phyloP scores from a whole-genome alignment of 1,140 invertebrate genomes.

The Patella vulgata region DNA sequence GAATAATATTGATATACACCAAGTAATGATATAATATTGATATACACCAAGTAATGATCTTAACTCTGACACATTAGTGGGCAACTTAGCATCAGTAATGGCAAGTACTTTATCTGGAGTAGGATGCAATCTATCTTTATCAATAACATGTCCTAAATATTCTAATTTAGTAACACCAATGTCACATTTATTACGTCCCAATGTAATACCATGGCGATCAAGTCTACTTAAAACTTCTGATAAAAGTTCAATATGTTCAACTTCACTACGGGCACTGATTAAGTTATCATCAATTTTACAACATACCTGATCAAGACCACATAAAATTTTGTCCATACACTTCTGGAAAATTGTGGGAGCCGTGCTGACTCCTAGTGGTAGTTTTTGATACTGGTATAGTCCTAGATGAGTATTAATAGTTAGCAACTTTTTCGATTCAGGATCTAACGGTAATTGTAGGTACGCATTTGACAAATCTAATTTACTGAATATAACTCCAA shows the following conservation, averaged over 20 bases:
- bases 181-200: background rate
- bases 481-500: conserved; percentile 45
- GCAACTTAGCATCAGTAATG: background rate
- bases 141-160: conserved; percentile 3
- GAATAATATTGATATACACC: conserved; percentile 23
- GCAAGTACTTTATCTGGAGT: background rate
- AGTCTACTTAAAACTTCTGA: background rate
- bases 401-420: conserved; percentile 63
- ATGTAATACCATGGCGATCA: background rate
- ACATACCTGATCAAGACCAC: background rate
- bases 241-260: background rate
- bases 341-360: conserved; percentile 4
- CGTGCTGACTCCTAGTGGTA: conserved; percentile 67
- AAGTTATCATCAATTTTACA: background rate
- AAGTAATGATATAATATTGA: too few relatives aligned
- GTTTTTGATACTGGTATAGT: conserved; percentile 61
- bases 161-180: background rate
- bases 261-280: background rate
- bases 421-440: conserved; percentile 7
- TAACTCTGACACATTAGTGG: too few relatives aligned
- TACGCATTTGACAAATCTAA: conserved; percentile 48
- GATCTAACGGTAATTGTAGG: conserved; percentile 31
- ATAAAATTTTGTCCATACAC: conserved; percentile 1
- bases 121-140: background rate
- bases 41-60: too few relatives aligned